phyloP scores from a whole-genome alignment of 2,888 invertebrate genomes.

The Bursaphelenchus okinawaensis region DNA sequence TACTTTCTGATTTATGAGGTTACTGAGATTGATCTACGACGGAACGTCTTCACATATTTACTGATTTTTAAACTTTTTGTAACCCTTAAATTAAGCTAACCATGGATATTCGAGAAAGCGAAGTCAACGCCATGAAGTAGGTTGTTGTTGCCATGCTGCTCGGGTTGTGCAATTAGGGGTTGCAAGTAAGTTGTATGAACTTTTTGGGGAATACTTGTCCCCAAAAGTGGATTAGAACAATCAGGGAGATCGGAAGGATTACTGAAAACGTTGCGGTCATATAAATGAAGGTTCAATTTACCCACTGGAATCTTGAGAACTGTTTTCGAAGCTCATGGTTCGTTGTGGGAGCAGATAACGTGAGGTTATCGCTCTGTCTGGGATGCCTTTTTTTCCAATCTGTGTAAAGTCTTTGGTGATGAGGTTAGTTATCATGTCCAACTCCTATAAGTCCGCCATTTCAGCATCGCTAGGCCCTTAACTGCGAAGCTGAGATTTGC shows the following conservation, averaged over 20 bases:
- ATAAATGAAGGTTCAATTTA: no score
- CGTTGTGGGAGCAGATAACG: no score
- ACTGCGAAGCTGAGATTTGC: background rate
- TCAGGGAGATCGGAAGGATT: background rate
- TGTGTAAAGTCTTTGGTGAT: conserved; percentile 19
- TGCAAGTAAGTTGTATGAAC: background rate
- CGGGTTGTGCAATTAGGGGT: background rate
- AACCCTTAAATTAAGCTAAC: background rate
- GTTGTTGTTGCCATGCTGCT: background rate
- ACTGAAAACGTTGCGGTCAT: background rate
- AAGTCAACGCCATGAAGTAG: background rate
- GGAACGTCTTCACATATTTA: no score
- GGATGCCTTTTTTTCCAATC: background rate
- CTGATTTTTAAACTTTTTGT: no score
- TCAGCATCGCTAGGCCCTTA: background rate
- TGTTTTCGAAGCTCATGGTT: no score
- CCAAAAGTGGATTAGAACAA: background rate
- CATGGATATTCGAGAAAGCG: background rate
- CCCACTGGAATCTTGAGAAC: background rate
- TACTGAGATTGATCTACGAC: no score
- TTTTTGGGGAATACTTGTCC: background rate
- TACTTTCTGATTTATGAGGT: no score
- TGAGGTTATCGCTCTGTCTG: background rate
- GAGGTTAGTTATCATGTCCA: conserved; percentile 29
- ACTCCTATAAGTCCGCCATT: conserved; percentile 20